Evolutionary conservation across 2,888 invertebrate species (phyloP).

Genomic region (Parochlus steinenii): DNA sequence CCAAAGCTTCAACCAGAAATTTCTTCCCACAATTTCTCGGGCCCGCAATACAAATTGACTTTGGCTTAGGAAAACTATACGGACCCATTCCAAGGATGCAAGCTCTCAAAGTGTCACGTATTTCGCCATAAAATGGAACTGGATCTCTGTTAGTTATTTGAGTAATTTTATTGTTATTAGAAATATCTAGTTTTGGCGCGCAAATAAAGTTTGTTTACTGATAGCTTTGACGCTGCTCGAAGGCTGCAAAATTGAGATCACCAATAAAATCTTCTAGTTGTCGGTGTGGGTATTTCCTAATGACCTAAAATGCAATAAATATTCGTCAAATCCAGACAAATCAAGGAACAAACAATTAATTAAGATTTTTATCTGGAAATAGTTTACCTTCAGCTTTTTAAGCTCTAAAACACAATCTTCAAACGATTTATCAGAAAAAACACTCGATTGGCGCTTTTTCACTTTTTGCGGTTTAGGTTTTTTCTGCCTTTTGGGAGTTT

Average conservation of each 20-base stretch:
- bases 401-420: slow-evolving; percentile 54
- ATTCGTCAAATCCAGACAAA: too few species aligned
- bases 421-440: slow-evolving; percentile 37
- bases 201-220: not conserved
- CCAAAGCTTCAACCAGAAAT: slow-evolving; percentile 49
- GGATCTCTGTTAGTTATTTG: slow-evolving; percentile 20
- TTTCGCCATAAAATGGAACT: slow-evolving; percentile 35
- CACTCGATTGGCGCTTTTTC: slow-evolving; percentile 34
- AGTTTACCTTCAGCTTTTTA: slow-evolving; percentile 15
- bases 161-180: not conserved
- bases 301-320: slow-evolving; percentile 30
- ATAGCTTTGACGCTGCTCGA: slow-evolving; percentile 21
- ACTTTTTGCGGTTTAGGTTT: slow-evolving; percentile 17
- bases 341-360: not conserved
- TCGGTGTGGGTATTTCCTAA: slow-evolving; percentile 37
- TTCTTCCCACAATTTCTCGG: slow-evolving; percentile 49
- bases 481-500: slow-evolving; percentile 18
- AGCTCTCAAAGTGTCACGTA: slow-evolving; percentile 36
- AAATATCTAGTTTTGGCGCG: not conserved
- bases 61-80: slow-evolving; percentile 28
- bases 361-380: not conserved
- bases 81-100: slow-evolving; percentile 28
- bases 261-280: slow-evolving; percentile 44
- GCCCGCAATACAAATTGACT: slow-evolving; percentile 48
- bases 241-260: slow-evolving; percentile 40